phyloP scores from a whole-genome alignment of 35 echinoderm and acorn worm genomes.

The Stichopus chloronotus region DNA sequence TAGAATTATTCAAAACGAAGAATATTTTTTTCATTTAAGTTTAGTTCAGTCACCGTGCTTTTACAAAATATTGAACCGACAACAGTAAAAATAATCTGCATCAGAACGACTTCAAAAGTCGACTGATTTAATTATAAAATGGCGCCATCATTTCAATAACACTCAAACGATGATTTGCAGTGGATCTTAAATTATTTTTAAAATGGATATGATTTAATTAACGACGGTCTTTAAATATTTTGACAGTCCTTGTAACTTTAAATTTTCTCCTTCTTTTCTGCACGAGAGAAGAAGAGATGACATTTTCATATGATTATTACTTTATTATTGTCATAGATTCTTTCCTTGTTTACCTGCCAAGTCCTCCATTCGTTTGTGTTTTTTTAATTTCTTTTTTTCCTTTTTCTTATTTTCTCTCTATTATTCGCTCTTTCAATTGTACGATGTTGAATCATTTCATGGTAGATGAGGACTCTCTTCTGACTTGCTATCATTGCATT shows the following conservation, averaged over 20 bases:
- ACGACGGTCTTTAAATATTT: background rate
- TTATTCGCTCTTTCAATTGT: no score
- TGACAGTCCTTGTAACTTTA: background rate
- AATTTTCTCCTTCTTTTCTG: background rate
- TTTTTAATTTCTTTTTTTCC: no score
- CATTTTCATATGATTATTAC: background rate
- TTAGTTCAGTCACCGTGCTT: no score
- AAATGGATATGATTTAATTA: slow-evolving; percentile 30
- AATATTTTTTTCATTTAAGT: no score
- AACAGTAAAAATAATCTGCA: background rate
- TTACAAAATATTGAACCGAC: no score
- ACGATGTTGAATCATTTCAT: no score
- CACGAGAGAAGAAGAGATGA: background rate
- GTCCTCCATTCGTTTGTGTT: no score
- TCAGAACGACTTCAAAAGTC: background rate
- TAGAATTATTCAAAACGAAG: no score
- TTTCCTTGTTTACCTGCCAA: no score
- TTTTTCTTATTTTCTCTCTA: no score
- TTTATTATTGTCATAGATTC: background rate
- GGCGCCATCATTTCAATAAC: background rate
- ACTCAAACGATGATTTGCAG: background rate
- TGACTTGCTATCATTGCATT: no score
- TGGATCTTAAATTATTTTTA: background rate
- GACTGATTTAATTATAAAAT: slow-evolving; percentile 27
- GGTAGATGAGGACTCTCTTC: no score